Conservation (phyloP, 1,140 invertebrate genomes). For the Teleopsis dalmanni region DNA sequence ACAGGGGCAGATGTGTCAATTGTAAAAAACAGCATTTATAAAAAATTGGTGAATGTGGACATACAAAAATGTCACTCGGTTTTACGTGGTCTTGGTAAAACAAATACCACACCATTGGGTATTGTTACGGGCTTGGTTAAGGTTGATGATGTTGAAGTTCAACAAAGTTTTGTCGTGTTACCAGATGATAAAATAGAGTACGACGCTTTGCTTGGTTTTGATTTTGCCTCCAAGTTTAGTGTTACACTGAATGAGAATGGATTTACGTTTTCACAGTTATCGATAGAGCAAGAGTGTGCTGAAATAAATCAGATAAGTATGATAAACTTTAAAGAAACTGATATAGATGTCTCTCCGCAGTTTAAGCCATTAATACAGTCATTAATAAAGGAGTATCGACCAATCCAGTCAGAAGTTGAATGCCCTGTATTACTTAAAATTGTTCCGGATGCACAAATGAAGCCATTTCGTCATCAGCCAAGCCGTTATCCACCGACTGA, state of each 20-base stretch:
- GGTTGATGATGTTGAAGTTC: conserved; percentile 1
- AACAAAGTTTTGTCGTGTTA: conserved; percentile 9
- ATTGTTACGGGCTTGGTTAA: conserved; percentile 1
- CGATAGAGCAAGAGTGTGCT: background rate
- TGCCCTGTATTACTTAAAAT: conserved; percentile 14
- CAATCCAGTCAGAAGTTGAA: background rate
- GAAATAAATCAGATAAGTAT: conserved; percentile 4
- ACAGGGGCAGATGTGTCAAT: conserved; percentile 10
- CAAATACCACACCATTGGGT: background rate
- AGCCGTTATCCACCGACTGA: conserved; percentile 4
- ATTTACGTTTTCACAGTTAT: too few species aligned
- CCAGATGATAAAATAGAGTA: conserved; percentile 5
- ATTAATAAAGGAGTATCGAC: conserved; percentile 4
- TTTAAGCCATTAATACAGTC: background rate
- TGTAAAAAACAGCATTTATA: conserved; percentile 1
- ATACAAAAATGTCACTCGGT: conserved; percentile 1
- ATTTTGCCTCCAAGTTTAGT: too few species aligned
- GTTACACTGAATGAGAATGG: too few species aligned
- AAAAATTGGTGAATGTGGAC: background rate
- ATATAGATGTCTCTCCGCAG: conserved; percentile 2
- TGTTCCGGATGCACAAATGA: conserved; percentile 15
- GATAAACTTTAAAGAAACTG: background rate
- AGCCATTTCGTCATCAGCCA: conserved; percentile 20
- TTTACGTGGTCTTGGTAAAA: conserved; percentile 7
- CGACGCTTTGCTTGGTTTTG: conserved; percentile 4